Evolutionary conservation across 2,797 vertebrate species (phyloP).

Genomic region (Sebastes dallii): DNA sequence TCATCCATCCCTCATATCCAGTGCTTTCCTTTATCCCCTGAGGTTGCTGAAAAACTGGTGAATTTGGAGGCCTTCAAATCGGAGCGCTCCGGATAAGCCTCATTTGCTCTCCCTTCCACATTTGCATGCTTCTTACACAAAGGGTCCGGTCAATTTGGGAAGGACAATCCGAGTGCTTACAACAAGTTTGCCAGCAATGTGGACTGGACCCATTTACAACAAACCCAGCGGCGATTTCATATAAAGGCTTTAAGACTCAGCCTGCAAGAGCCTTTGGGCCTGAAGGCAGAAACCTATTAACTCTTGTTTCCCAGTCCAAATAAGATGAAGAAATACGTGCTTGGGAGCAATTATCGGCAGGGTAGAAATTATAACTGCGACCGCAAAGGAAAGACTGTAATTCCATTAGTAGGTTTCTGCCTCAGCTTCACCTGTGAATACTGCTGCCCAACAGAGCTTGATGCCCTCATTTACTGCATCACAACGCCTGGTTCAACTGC

Average conservation of each 20-base stretch:
- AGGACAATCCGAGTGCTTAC: slow-evolving; percentile 14
- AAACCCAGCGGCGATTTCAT: slow-evolving; percentile 33
- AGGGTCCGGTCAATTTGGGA: slow-evolving; percentile 52
- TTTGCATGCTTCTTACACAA: slow-evolving; percentile 56
- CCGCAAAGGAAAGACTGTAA: slow-evolving; percentile 30
- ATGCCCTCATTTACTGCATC: slow-evolving; percentile 46
- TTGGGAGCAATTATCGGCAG: slow-evolving; percentile 39
- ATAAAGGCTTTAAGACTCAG: slow-evolving; percentile 47
- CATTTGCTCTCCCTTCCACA: slow-evolving; percentile 49
- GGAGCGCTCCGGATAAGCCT: slow-evolving; percentile 43
- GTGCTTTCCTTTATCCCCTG: background rate
- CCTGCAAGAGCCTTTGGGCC: slow-evolving; percentile 12
- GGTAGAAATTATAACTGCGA: slow-evolving; percentile 37
- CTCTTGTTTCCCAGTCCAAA: slow-evolving; percentile 31
- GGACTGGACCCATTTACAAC: slow-evolving; percentile 22
- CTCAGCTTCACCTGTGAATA: slow-evolving; percentile 36
- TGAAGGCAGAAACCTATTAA: slow-evolving; percentile 37
- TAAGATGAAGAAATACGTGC: slow-evolving; percentile 55
- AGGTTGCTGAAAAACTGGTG: background rate
- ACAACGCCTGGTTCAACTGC: slow-evolving; percentile 28
- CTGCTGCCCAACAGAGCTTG: slow-evolving; percentile 36
- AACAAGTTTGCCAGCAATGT: slow-evolving; percentile 22
- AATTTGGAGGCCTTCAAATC: slow-evolving; percentile 31
- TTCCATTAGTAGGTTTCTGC: slow-evolving; percentile 46
- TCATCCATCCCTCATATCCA: background rate